phyloP scores from a whole-genome alignment of 2,888 invertebrate species.

The Exocentrus adspersus region DNA sequence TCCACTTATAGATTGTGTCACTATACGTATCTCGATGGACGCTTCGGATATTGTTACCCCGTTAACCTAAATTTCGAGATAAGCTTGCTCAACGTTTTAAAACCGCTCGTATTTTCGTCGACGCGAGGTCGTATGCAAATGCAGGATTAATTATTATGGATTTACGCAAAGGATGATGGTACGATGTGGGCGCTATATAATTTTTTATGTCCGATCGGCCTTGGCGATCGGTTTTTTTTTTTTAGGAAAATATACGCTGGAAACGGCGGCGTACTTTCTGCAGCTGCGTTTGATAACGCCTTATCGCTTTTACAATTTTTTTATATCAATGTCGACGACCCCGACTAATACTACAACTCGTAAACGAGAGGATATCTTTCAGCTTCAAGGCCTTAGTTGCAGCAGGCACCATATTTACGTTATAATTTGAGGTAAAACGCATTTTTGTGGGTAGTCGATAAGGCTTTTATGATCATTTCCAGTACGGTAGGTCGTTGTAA shows the following conservation, averaged over 20 bases:
- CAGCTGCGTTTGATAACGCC: constrained; percentile 39
- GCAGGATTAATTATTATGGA: background rate
- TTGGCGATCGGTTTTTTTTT: too few species aligned
- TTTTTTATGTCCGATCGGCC: background rate
- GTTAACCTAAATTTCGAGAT: background rate
- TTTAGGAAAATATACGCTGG: too few species aligned
- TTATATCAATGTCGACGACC: constrained; percentile 50
- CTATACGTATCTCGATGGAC: background rate
- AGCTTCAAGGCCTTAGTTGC: too few species aligned
- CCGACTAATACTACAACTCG: too few species aligned
- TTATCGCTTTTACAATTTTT: constrained; percentile 36
- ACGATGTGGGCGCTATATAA: background rate
- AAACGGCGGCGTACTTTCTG: constrained; percentile 48
- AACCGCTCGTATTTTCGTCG: background rate
- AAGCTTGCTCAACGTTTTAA: background rate
- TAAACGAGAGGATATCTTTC: too few species aligned
- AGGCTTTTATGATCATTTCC: constrained; percentile 23
- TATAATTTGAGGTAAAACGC: constrained; percentile 18
- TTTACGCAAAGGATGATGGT: background rate
- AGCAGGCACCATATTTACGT: too few species aligned
- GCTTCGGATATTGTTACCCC: background rate
- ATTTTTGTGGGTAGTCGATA: constrained; percentile 22
- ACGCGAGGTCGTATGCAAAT: background rate
- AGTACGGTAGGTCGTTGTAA: constrained; percentile 31
- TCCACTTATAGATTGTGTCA: background rate